These are phyloP conservation scores for Xestia rhomboidea DNA, from an alignment of 2,888 invertebrate genomes.

Conservation along the genomic window DNA sequence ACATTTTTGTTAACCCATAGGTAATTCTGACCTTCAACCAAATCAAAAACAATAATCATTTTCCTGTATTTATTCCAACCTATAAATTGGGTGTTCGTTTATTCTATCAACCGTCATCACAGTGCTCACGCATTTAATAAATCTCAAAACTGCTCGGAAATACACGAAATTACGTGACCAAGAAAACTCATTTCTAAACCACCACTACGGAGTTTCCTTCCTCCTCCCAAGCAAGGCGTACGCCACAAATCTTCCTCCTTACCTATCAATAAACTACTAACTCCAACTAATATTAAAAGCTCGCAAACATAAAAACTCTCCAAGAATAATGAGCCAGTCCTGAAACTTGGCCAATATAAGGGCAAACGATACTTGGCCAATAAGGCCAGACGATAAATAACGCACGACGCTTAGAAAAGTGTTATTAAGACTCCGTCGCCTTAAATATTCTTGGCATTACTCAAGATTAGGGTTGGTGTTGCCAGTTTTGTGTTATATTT, in stretches of 20 bases:
- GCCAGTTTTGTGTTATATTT: conserved; percentile 24
- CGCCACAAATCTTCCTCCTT: conserved; percentile 37
- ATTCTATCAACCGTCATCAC: neutral
- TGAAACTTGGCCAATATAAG: conserved; percentile 55
- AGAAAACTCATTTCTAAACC: conserved; percentile 1
- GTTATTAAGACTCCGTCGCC: conserved; percentile 66
- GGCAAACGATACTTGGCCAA: conserved; percentile 58
- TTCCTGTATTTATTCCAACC: neutral
- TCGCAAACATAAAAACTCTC: conserved; percentile 65
- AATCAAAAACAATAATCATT: neutral
- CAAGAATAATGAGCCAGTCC: conserved; percentile 63
- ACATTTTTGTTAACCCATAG: neutral
- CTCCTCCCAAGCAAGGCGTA: neutral
- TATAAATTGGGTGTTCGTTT: neutral
- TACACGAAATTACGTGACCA: neutral
- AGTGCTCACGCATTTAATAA: neutral
- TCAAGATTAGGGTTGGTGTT: conserved; percentile 61
- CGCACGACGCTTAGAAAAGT: conserved; percentile 68
- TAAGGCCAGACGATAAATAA: conserved; percentile 64
- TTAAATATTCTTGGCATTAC: conserved; percentile 71
- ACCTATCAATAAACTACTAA: conserved; percentile 54
- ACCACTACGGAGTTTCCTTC: neutral
- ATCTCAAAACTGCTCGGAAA: neutral
- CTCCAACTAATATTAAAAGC: conserved; percentile 64
- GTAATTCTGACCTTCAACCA: neutral